Evolutionary conservation across 2,113 vertebrate species (phyloP), one percentile per base, ranked within the genome.

Genomic region (Candoia aspera): DNA sequence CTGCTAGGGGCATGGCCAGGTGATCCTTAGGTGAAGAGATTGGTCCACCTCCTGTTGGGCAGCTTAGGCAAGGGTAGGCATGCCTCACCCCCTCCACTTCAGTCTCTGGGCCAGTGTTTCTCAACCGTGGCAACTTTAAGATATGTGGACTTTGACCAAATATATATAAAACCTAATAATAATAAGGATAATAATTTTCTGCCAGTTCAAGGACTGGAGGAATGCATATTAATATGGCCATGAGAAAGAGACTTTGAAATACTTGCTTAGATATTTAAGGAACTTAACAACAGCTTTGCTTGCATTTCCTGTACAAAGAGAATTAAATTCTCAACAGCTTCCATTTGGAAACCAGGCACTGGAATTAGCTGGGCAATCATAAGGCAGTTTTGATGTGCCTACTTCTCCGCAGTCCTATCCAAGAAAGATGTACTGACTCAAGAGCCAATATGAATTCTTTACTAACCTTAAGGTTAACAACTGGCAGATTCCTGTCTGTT

Each of bases 401-500:
- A 2, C 19, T 60, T 59, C 57, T 49, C 5, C 29, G 46, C n/a
- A 53, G 10, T 29, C 13, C 9, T 33, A 21, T 29, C 24, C 60
- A 87, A 55, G 26, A 83, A 83, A 10, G 29, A 62, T 33, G 26
- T 19, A 73, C 37, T 49, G 17, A n/a, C 19, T 24, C 55, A 60
- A 55, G 59, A 53, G 12, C 73, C 13, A 83, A 88, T 19, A 60
- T 62, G 6, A 6, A 0, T 0, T 55, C 89, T 88, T 33, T 23
- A 93, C 96, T 93, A 93, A 93, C 97, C 96, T 97, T 97, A 58
- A 97, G 94, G 89, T 97, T 98, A 85, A 96, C 9, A 0, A 98
- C 2, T 59, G 97, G 97, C 33, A 97, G 93, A 24, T 46, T 84
- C 68, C 95, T 94, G 94, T 97, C 97, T 0, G 95, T 95, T 59